These are phyloP conservation scores for Alces alces DNA, from an alignment of 2,113 vertebrate species.

Conservation along the genomic window DNA sequence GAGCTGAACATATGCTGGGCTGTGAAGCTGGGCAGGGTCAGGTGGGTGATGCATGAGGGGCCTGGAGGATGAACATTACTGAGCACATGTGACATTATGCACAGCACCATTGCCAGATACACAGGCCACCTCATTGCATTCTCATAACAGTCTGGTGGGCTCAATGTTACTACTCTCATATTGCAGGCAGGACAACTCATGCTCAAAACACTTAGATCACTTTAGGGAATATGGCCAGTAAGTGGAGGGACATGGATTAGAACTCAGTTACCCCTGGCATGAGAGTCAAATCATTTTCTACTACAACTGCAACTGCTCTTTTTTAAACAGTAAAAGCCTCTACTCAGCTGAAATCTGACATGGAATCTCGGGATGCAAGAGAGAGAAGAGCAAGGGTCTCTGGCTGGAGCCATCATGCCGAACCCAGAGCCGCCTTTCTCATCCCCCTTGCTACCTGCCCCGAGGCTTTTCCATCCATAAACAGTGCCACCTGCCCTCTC, in stretches of 20 bases:
- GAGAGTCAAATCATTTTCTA: not conserved
- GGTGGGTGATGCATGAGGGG: not conserved
- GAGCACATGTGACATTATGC: accelerated
- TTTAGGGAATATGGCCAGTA: not conserved
- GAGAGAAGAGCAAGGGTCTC: not conserved
- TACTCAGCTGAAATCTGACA: not conserved
- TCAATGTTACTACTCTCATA: accelerated
- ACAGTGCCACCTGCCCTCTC: not conserved
- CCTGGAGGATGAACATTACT: accelerated
- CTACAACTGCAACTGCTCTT: accelerated
- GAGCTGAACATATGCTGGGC: not conserved
- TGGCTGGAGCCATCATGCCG: not conserved
- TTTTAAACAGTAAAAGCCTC: not conserved
- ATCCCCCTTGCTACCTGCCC: not conserved
- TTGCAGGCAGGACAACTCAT: not conserved
- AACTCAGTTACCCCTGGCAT: not conserved
- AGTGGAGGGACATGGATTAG: too few relatives aligned
- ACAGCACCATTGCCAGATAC: not conserved
- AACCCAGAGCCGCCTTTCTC: accelerated
- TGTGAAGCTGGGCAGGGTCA: not conserved
- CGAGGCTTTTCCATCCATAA: not conserved
- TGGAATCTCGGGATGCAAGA: not conserved
- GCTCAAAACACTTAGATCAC: not conserved
- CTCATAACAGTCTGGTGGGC: accelerated
- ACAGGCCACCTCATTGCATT: accelerated